Conservation (phyloP, 2,113 vertebrate species). For the Gavialis gangeticus region DNA sequence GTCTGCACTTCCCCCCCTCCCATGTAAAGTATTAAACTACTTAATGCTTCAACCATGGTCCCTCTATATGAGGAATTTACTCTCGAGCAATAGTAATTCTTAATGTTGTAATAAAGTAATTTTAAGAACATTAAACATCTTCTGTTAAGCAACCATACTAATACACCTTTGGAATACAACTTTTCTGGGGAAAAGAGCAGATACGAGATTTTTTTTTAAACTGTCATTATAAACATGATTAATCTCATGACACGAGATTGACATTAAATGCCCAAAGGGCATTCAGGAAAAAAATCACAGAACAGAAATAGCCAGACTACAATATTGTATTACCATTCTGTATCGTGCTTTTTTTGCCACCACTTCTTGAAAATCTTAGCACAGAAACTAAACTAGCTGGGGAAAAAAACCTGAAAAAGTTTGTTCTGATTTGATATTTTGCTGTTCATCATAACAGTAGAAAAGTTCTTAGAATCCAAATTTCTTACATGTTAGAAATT, state of each 20-base stretch:
- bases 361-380: not conserved
- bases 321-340: not conserved
- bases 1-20: not conserved
- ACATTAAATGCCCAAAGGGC: not conserved
- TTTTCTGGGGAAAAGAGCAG: not conserved
- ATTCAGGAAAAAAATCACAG: not conserved
- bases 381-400: not conserved
- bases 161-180: not conserved
- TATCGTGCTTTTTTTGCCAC: not conserved
- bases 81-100: not conserved
- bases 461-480: not conserved
- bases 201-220: not conserved
- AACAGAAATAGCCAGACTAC: not conserved
- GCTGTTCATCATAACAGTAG: not conserved
- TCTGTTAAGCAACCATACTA: not conserved
- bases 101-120: not conserved
- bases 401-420: not conserved
- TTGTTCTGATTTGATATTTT: not conserved
- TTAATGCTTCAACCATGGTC: not conserved
- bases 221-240: not conserved
- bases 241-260: not conserved
- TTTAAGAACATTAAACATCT: not conserved
- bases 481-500: not conserved
- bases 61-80: constrained; percentile 17
- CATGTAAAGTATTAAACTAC: constrained; percentile 45